Conservation (phyloP, 2,888 invertebrate genomes). For the Cyrtodaria siliqua region DNA sequence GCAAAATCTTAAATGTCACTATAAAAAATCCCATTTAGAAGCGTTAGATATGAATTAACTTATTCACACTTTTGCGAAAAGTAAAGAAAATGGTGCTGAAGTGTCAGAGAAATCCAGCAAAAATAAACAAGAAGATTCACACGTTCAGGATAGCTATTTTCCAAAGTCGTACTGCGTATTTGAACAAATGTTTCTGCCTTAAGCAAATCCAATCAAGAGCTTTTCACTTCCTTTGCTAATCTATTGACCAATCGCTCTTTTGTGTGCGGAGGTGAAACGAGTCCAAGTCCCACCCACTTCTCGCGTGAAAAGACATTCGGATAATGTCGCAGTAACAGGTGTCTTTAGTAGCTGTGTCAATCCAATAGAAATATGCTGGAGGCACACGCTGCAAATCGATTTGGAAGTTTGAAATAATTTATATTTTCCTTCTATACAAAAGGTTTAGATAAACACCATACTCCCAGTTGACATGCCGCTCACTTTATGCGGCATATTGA, state of each 20-base stretch:
- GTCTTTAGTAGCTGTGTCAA: conserved; percentile 1
- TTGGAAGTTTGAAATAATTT: neutral
- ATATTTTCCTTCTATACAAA: neutral
- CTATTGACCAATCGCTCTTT: conserved; percentile 28
- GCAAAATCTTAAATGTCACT: neutral
- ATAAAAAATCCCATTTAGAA: neutral
- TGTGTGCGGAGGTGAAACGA: conserved; percentile 20
- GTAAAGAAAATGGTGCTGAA: conserved; percentile 15
- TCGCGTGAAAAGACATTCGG: conserved; percentile 27
- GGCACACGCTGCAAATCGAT: neutral
- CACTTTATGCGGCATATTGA: neutral
- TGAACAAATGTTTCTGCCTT: conserved; percentile 39
- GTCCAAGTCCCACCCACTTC: conserved; percentile 25
- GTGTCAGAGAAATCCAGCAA: conserved; percentile 23
- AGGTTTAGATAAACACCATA: neutral
- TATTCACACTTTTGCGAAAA: conserved; percentile 33
- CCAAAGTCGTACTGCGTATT: conserved; percentile 20
- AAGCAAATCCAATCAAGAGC: conserved; percentile 24
- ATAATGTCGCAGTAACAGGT: conserved; percentile 25
- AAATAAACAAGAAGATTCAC: conserved; percentile 29
- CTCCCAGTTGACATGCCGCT: neutral
- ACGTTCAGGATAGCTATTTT: conserved; percentile 15
- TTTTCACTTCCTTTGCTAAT: conserved; percentile 18
- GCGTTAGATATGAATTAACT: conserved; percentile 7
- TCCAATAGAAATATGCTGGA: too few species aligned